phyloP scores from a whole-genome alignment of 1,140 invertebrate species.

The Diachasma alloeum region DNA sequence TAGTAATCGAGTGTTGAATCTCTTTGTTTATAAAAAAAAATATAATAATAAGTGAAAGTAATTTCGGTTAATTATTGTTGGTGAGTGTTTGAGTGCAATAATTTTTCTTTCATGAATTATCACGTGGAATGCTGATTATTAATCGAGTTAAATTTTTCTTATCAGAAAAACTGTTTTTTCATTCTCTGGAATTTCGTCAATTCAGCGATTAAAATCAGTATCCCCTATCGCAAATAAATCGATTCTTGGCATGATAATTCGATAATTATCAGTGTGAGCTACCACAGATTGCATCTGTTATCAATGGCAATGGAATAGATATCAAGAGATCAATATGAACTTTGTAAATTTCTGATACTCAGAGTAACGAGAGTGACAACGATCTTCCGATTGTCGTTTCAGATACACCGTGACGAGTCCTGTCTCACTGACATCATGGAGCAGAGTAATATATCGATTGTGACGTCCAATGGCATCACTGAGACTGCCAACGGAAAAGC shows the following conservation, averaged over 20 bases:
- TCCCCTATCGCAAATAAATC: no score
- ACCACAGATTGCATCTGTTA: no score
- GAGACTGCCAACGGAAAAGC: slow-evolving; percentile 39
- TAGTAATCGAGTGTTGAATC: neutral
- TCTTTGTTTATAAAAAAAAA: no score
- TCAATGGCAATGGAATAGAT: neutral
- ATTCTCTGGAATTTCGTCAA: neutral
- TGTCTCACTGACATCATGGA: slow-evolving; percentile 40
- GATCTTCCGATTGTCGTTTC: neutral
- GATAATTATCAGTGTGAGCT: neutral
- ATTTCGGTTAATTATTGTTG: neutral
- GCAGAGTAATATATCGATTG: slow-evolving; percentile 45
- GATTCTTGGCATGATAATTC: neutral
- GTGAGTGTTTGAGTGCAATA: neutral
- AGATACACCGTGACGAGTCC: slow-evolving; percentile 13
- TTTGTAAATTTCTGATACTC: neutral
- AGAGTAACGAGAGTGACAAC: neutral
- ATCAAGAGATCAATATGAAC: neutral
- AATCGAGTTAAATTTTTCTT: no score
- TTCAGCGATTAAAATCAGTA: no score
- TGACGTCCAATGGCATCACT: slow-evolving; percentile 36
- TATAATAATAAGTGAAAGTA: no score
- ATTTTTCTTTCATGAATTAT: neutral
- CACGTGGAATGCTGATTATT: no score
- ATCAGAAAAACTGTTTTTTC: neutral